A percentile compares a stretch with the other conserved stretches of the same genome.
Conservation (phyloP, 2,888 invertebrate genomes). For the Cyrtodaria siliqua region DNA sequence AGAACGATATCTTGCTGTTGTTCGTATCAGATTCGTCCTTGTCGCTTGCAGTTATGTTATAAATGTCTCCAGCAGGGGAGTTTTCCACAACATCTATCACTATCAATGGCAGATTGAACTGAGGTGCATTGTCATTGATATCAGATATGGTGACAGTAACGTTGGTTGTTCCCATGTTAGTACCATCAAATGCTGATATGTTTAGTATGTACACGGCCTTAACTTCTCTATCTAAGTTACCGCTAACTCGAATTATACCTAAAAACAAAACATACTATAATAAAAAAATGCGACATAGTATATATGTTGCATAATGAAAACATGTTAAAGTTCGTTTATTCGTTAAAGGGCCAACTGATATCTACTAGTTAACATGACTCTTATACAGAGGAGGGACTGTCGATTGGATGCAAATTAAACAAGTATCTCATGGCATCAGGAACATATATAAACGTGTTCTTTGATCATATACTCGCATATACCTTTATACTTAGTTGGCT, state of each 20-base stretch:
- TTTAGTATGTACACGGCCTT: slow-evolving; percentile 29
- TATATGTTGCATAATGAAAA: too few relatives aligned
- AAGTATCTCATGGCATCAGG: too few relatives aligned
- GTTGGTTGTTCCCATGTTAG: slow-evolving; percentile 7
- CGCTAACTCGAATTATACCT: slow-evolving; percentile 42
- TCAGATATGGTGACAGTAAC: slow-evolving; percentile 55
- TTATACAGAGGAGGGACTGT: too few relatives aligned
- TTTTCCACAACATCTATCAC: slow-evolving; percentile 40
- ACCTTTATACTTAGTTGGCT: too few relatives aligned
- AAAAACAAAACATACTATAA: too few relatives aligned
- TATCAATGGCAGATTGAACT: slow-evolving; percentile 14
- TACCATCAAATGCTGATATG: slow-evolving; percentile 44
- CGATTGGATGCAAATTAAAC: too few relatives aligned
- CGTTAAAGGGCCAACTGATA: too few relatives aligned
- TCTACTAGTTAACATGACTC: too few relatives aligned
- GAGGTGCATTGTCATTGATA: slow-evolving; percentile 64
- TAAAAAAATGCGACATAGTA: too few relatives aligned
- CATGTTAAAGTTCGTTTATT: too few relatives aligned
- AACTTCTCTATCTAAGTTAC: slow-evolving; percentile 57
- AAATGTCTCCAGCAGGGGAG: not conserved
- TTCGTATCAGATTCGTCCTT: slow-evolving; percentile 16
- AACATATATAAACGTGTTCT: too few relatives aligned
- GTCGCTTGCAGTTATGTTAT: slow-evolving; percentile 26
- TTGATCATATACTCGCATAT: too few relatives aligned
- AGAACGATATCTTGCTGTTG: slow-evolving; percentile 29